Conservation (phyloP, 2,797 vertebrate species). For the Taenioides sp. region DNA sequence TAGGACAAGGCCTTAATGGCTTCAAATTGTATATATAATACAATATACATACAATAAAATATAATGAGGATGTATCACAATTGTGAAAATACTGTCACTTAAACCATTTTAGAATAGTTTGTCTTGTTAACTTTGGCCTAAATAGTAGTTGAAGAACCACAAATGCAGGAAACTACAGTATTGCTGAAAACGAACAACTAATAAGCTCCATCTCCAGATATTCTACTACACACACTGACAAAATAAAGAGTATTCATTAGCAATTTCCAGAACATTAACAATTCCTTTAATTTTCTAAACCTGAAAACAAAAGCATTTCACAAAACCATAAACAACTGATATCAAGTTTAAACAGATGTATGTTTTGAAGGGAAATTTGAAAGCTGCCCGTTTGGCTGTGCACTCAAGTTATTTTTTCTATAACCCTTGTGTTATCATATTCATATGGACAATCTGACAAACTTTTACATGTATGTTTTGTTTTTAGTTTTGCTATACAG, state of each 20-base stretch:
- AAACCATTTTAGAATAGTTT: background rate
- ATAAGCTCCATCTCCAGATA: background rate
- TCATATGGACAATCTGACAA: background rate
- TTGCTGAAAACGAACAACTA: too few species aligned
- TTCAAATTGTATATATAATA: too few species aligned
- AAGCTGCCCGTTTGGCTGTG: background rate
- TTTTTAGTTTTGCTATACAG: background rate
- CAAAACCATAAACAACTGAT: background rate
- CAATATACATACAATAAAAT: too few species aligned
- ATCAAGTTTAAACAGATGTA: background rate
- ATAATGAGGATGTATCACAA: background rate
- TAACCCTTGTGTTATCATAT: background rate
- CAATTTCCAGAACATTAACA: constrained; percentile 6
- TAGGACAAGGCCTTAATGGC: too few species aligned
- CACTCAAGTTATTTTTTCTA: background rate
- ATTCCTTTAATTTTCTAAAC: background rate
- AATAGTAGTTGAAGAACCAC: too few species aligned
- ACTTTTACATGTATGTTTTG: background rate
- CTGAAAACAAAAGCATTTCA: constrained; percentile 7
- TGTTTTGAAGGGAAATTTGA: background rate
- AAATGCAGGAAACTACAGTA: too few species aligned
- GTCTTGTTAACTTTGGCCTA: too few species aligned
- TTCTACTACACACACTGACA: background rate
- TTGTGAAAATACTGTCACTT: background rate
- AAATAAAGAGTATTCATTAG: background rate